A percentile compares a stretch with the other conserved stretches of the same genome.
Evolutionary conservation across 2,888 invertebrate genomes (phyloP).

Genomic region (Helobdella robusta): DNA sequence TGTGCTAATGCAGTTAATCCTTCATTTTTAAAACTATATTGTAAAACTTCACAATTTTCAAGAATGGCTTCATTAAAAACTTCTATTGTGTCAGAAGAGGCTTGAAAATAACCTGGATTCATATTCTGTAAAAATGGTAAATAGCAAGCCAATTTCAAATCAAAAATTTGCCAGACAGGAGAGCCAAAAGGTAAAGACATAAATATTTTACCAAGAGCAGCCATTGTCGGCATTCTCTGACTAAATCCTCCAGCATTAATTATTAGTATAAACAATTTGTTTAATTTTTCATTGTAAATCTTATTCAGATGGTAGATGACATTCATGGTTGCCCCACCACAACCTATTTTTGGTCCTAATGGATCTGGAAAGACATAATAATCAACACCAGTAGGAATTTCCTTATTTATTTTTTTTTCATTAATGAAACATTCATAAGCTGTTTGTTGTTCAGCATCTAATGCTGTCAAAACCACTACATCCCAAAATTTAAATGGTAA

Average conservation of each 20-base stretch:
- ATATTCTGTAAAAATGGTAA: constrained; percentile 49
- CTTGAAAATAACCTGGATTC: constrained; percentile 48
- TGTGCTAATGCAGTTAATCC: constrained; percentile 52
- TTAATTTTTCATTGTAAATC: constrained; percentile 41
- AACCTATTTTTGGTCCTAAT: constrained; percentile 49
- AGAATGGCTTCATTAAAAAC: constrained; percentile 40
- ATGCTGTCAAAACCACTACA: constrained; percentile 49
- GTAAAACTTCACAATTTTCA: constrained; percentile 27
- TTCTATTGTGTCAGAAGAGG: constrained; percentile 51
- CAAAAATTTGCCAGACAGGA: constrained; percentile 49
- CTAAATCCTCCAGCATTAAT: constrained; percentile 53
- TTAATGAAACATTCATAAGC: constrained; percentile 47
- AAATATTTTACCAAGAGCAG: constrained; percentile 51
- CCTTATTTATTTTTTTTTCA: constrained; percentile 40
- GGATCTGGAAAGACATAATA: constrained; percentile 48
- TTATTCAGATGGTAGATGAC: constrained; percentile 41
- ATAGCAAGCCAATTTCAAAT: constrained; percentile 51
- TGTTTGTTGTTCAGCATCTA: constrained; percentile 46
- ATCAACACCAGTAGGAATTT: constrained; percentile 44
- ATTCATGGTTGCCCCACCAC: constrained; percentile 50
- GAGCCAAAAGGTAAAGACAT: constrained; percentile 45
- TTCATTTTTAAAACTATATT: constrained; percentile 22
- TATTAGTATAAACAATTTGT: constrained; percentile 43
- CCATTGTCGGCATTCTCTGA: constrained; percentile 51
- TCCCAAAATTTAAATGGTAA: constrained; percentile 45